A percentile compares a stretch with the other conserved stretches of the same genome.
phyloP scores from a whole-genome alignment of 2,888 invertebrate genomes.

The Merodon equestris region DNA sequence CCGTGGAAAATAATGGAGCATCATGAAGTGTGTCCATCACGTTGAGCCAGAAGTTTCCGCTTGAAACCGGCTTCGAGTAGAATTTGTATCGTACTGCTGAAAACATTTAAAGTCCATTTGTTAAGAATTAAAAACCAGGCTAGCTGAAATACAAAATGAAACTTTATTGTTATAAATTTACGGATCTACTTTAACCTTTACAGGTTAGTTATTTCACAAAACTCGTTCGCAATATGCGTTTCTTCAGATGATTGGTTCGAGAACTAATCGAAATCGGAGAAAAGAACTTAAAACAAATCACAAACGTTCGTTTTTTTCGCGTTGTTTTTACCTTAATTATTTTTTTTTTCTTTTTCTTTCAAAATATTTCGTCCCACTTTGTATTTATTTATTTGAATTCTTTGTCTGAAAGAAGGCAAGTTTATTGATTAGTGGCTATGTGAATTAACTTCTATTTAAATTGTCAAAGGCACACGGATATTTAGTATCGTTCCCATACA shows the following conservation, averaged over 20 bases:
- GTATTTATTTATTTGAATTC: slow-evolving; percentile 22
- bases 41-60: too few relatives aligned
- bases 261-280: neutral
- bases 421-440: slow-evolving; percentile 19
- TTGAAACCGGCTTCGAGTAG: too few relatives aligned
- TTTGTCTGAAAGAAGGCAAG: slow-evolving; percentile 20
- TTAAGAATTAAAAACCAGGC: neutral
- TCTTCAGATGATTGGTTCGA: neutral
- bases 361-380: slow-evolving; percentile 6
- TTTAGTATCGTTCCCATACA: slow-evolving; percentile 48
- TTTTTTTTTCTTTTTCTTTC: too few relatives aligned
- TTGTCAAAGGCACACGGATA: slow-evolving; percentile 62
- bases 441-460: slow-evolving; percentile 24
- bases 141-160: slow-evolving; percentile 54
- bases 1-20: too few relatives aligned
- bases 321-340: neutral
- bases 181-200: slow-evolving; percentile 4
- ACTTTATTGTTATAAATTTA: slow-evolving; percentile 50
- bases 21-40: too few relatives aligned
- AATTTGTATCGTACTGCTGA: too few relatives aligned
- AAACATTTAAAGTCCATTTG: too few relatives aligned
- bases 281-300: neutral
- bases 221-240: slow-evolving; percentile 2
- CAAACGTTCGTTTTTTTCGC: neutral
- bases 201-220: neutral